Evolutionary conservation across 1,140 invertebrate genomes (phyloP), one percentile per base, ranked within the genome.

Genomic region (Limonius californicus): DNA sequence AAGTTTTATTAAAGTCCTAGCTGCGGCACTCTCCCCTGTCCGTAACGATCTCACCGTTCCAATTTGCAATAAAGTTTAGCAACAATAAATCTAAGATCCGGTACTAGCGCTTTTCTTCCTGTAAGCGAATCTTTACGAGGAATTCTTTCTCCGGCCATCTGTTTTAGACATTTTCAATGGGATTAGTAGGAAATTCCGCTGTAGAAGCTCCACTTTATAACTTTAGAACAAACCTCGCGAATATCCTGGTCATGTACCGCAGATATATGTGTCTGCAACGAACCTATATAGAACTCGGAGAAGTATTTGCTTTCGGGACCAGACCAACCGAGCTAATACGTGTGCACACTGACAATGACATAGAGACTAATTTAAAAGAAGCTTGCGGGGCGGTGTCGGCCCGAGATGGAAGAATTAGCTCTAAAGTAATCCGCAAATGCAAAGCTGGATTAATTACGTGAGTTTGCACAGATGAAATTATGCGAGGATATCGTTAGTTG

Each of bases 291-390:
- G 27, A 55, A 55, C 20, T 27, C 19, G 2, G 20, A 14, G 54
- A 55, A 55, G 27, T 55, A 55, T 55, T 23, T 32, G 27, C 54
- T 32, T 55, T 55, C 21, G 20, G 54, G 14, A 32, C 54, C 7
- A 55, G 15, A 55, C 19, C 54, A 55, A 32, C 20, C 54, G 16
- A 55, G 27, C 54, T 32, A 55, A 55, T 55, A 55, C 54, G 54
- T 55, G 54, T 55, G 54, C n/a, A 27, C 54, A 23, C 54, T 55
- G 54, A 55, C 54, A 55, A 55, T 55, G 54, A 55, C 27, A 55
- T 55, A 55, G 20, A n/a, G 18, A 23, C 54, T 55, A 55, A 55
- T 55, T 55, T 55, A 55, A 55, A 55, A 55, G 21, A 19, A 50
- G 16, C 45, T 21, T 19, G n/a, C 16, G 42, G 16, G 14, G 14